A percentile compares a stretch with the other conserved stretches of the same genome.
These are phyloP conservation scores for Junonia oenone DNA, from an alignment of 2,888 invertebrate species.

Conservation along the genomic window DNA sequence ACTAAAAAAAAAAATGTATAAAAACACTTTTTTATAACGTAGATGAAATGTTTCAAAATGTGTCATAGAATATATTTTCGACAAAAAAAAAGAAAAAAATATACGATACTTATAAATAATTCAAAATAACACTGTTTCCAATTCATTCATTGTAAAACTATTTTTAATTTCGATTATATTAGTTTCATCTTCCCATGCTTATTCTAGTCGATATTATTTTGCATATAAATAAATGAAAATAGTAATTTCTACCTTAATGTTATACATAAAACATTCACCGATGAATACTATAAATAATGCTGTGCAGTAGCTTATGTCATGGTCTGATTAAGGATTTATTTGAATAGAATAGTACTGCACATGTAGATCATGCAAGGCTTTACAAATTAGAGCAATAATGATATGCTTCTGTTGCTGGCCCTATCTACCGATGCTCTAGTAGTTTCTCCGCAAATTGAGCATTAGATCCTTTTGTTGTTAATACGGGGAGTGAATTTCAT, in stretches of 20 bases:
- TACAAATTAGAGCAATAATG: conserved; percentile 40
- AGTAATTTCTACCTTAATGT: conserved; percentile 4
- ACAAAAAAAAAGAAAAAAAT: too few species aligned
- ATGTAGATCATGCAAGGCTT: conserved; percentile 63
- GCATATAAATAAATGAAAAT: conserved; percentile 4
- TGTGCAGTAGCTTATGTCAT: conserved; percentile 18
- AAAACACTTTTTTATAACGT: too few species aligned
- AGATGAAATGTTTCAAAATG: too few species aligned
- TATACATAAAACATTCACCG: conserved; percentile 1
- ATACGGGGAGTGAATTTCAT: conserved; percentile 41
- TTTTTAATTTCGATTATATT: neutral
- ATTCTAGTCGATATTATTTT: conserved; percentile 11
- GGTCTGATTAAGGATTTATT: conserved; percentile 31
- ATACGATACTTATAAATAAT: too few species aligned
- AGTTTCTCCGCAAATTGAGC: conserved; percentile 58
- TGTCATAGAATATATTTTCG: too few species aligned
- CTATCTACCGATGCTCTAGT: conserved; percentile 39
- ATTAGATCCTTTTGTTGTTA: conserved; percentile 60
- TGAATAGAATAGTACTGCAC: conserved; percentile 46
- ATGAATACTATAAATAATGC: neutral
- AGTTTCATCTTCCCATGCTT: conserved; percentile 14
- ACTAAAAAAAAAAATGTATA: neutral
- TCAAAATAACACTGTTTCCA: too few species aligned
- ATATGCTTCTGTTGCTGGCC: conserved; percentile 56
- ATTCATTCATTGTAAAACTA: neutral